Base-by-base conservation (phyloP, 2,113 vertebrate genomes). In the Hyperopisus bebe region DNA sequence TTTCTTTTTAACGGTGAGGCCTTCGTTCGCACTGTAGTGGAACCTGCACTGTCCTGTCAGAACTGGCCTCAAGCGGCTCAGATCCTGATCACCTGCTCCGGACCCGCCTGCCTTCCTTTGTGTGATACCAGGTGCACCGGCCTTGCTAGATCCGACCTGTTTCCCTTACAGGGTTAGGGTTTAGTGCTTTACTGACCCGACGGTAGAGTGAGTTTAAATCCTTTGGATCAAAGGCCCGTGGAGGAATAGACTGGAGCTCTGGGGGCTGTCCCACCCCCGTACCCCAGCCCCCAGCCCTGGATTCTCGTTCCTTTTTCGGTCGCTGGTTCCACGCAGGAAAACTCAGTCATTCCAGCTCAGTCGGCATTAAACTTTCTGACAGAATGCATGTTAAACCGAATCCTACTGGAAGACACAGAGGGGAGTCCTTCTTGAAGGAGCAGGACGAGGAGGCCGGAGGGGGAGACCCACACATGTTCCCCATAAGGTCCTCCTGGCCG, bases 281-380 rank as follows among this genome's bases (percentile, higher is more conserved):
- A 35, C 3, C 24, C 8, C 58, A 0, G 15, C 50, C 50, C 51
- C 51, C 17, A 19, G 15, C 62, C n/a, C n/a, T 17, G 70, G 35
- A 74, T 19, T 77, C 13, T 77, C 27, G 7, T 70, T 39, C 44
- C 48, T 19, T 19, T 48, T 46, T 48, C 0, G 5, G 83, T 83
- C 24, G 10, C 44, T 5, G 46, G 44, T 85, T 13, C 83, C 3
- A 11, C 1, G 21, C 21, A 8, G 44, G n/a, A 87, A 87, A 10
- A 15, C 5, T n/a, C 84, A 35, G 51, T 42, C 90, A 85, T 90
- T 91, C 66, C 85, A 86, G 89, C 77, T 90, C 70, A 88, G 89
- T 90, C 70, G 74, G 89, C 89, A 90, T 92, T 91, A 91, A 91
- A 92, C 91, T 92, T 92, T 93, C 91, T 92, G 92, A 93, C 92